Base-by-base conservation (phyloP, 1,140 invertebrate species). In the Procambarus virginalis region DNA sequence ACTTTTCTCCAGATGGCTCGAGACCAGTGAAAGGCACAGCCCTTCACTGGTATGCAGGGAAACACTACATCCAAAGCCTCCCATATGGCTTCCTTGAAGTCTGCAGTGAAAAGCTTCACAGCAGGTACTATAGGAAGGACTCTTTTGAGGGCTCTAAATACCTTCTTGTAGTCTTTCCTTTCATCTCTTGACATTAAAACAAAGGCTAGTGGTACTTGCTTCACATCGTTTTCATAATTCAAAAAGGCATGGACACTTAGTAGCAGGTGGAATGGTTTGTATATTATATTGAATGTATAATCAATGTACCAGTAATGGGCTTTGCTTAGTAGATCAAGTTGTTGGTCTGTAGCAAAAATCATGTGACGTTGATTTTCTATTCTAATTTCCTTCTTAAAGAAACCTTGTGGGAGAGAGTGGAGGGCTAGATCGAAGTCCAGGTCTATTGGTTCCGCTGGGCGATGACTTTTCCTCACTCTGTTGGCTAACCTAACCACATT, bases 1-100 rank as follows among this genome's bases (percentile, higher is more conserved):
- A 84, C 68, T 84, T 84, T 84, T 70, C 82, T 10, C 82, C 51
- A 84, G 12, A 84, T 70, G 60, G 82, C 82, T 84, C 45, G 51
- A 84, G 22, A 10, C 22, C 58, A 73, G 68, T 84, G 82, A 48
- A 84, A 84, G 17, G 60, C 34, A 70, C 82, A 70, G 1, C 82
- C 82, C 14, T 64, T n/a, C 20, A 84, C 9, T 10, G 76, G 58
- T 10, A 84, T 58, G 22, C n/a, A 73, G 9, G 82, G 82, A 46
- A 20, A 84, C 58, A 68, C 55, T 14, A 76, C 20, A 76, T 58
- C 9, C 12, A 84, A 10, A 8, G 82, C n/a, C 9, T n/a, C 46
- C 82, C 82, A 84, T 20, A 84, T 10, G 45, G 82, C 4, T 70
- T 34, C 82, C 68, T 84, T 58, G 17, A 84, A 84, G 45, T 84